These are phyloP conservation scores for Dolomedes plantarius DNA, from an alignment of 2,888 invertebrate genomes.

Conservation along the genomic window DNA sequence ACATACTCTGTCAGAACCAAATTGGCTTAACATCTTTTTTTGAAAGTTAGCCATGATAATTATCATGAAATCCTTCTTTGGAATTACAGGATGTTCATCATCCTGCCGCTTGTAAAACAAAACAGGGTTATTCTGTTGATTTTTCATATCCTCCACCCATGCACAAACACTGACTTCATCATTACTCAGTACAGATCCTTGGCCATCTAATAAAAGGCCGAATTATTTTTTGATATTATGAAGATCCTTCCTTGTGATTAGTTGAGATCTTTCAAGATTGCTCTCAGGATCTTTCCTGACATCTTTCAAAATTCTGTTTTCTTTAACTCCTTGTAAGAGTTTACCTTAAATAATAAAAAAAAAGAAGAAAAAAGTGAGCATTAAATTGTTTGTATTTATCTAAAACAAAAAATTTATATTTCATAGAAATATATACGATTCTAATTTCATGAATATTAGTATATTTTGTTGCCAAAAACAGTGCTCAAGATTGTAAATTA, in stretches of 20 bases:
- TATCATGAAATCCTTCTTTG: conserved; percentile 13
- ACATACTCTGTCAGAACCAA: background rate
- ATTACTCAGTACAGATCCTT: background rate
- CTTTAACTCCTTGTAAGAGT: conserved; percentile 1
- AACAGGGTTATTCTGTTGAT: background rate
- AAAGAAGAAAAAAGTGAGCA: too few relatives aligned
- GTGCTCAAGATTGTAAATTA: too few relatives aligned
- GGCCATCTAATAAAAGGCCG: background rate
- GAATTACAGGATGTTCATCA: background rate
- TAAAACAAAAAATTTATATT: too few relatives aligned
- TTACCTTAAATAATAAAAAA: conserved; percentile 4
- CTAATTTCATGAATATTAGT: too few relatives aligned
- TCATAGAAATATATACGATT: too few relatives aligned
- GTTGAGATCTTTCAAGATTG: background rate
- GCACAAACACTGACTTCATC: conserved; percentile 4
- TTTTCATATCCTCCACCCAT: conserved; percentile 1
- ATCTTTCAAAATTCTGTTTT: background rate
- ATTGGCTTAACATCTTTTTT: conserved; percentile 1
- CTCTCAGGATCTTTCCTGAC: background rate
- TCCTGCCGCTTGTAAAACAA: conserved; percentile 17
- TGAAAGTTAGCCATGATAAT: conserved; percentile 21
- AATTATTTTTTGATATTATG: conserved; percentile 13
- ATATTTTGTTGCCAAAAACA: too few relatives aligned
- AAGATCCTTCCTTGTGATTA: background rate
- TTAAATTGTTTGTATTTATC: too few relatives aligned